A percentile compares a stretch with the other conserved stretches of the same genome.
phyloP scores from a whole-genome alignment of 2,113 vertebrate genomes.

The Podarcis muralis region DNA sequence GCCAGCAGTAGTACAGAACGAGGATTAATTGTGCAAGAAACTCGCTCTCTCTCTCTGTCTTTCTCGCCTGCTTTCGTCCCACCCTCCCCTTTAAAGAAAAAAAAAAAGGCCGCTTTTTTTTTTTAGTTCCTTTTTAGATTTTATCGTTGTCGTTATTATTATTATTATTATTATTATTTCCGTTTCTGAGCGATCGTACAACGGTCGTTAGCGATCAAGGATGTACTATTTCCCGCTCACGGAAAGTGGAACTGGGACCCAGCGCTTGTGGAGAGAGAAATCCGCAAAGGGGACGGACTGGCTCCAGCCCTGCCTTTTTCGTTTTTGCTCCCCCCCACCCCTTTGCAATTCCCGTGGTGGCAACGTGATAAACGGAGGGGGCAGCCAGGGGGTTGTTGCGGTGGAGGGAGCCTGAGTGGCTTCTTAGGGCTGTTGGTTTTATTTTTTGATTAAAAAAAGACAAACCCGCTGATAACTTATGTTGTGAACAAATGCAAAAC shows the following conservation, averaged over 20 bases:
- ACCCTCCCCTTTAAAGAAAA: too few species aligned
- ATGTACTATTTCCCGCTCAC: neutral
- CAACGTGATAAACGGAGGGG: neutral
- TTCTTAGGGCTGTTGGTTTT: neutral
- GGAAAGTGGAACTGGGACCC: slow-evolving; percentile 52
- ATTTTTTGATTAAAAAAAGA: neutral
- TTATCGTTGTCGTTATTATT: neutral
- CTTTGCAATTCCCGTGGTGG: slow-evolving; percentile 5
- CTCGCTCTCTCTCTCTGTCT: neutral
- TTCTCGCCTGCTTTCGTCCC: neutral
- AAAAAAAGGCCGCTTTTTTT: neutral
- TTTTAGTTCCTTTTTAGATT: neutral
- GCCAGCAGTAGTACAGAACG: slow-evolving; percentile 67
- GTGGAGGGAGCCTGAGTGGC: neutral
- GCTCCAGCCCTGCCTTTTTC: slow-evolving; percentile 24
- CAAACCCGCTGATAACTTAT: slow-evolving; percentile 2
- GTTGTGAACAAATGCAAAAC: neutral
- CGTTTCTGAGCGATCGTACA: neutral
- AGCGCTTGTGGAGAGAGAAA: slow-evolving; percentile 23
- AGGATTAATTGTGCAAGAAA: slow-evolving; percentile 41
- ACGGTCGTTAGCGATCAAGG: slow-evolving; percentile 33
- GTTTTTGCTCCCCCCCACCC: slow-evolving; percentile 34
- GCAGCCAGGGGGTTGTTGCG: too few species aligned
- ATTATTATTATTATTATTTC: too few species aligned
- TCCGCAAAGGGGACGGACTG: slow-evolving; percentile 38